These are phyloP conservation scores for Montipora efflorescens DNA, from an alignment of 64 coral and sea anemone species.

Conservation along the genomic window DNA sequence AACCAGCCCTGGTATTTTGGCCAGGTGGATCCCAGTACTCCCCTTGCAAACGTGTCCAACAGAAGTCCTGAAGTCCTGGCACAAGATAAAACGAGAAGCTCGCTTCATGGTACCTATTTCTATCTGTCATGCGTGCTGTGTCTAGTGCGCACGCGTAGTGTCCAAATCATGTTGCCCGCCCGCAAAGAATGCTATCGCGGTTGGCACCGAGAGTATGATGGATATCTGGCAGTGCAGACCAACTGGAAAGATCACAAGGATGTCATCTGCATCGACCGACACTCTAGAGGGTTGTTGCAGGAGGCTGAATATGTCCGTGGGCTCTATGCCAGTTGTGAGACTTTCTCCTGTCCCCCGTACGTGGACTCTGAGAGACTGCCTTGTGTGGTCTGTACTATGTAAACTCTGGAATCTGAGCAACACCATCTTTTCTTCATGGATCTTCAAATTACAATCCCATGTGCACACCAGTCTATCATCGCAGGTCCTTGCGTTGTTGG, in stretches of 20 bases:
- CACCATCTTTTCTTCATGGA: too few species aligned
- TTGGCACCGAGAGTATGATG: constrained; percentile 90
- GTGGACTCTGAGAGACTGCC: constrained; percentile 76
- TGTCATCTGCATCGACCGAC: constrained; percentile 79
- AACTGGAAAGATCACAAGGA: constrained; percentile 84
- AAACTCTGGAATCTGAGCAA: not conserved
- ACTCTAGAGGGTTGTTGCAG: constrained; percentile 59
- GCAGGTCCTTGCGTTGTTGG: too few species aligned
- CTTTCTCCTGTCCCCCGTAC: constrained; percentile 83
- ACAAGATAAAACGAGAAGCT: constrained; percentile 2
- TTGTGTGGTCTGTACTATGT: constrained; percentile 90
- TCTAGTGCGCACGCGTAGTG: constrained; percentile 71
- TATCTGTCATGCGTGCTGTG: constrained; percentile 75
- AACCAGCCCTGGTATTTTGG: constrained; percentile 84
- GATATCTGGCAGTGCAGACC: constrained; percentile 75
- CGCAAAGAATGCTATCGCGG: constrained; percentile 89
- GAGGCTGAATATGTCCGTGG: constrained; percentile 72
- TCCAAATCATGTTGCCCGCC: constrained; percentile 79
- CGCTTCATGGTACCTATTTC: constrained; percentile 56
- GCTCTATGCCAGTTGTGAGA: constrained; percentile 58
- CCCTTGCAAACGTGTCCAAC: constrained; percentile 44
- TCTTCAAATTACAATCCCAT: not conserved
- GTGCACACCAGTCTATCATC: too few species aligned
- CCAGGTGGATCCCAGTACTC: constrained; percentile 27
- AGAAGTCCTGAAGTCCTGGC: not conserved